These are phyloP conservation scores for Eriocheir sinensis DNA, from an alignment of 1,140 invertebrate genomes.

Conservation along the genomic window DNA sequence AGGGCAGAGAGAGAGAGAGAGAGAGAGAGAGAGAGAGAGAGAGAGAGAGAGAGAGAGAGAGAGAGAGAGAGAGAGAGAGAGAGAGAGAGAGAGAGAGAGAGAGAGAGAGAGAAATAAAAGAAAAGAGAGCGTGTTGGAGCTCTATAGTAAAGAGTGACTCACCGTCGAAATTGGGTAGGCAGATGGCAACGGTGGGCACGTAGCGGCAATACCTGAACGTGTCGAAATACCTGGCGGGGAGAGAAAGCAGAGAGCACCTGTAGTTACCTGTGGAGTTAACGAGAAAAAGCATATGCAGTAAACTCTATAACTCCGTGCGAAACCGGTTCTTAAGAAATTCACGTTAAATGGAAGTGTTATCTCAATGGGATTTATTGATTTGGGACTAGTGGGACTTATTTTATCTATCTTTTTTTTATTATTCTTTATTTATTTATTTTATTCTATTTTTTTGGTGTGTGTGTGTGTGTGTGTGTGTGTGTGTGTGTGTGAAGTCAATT, in stretches of 20 bases:
- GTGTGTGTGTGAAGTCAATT: not conserved
- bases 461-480: not conserved
- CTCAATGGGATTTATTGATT: too few species aligned
- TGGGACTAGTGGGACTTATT: too few species aligned
- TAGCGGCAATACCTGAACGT: constrained; percentile 88
- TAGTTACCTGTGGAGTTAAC: too few species aligned
- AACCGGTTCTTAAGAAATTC: too few species aligned
- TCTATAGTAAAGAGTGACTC: constrained; percentile 77
- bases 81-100: not conserved
- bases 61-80: not conserved
- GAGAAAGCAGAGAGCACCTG: not conserved
- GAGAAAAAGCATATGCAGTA: too few species aligned
- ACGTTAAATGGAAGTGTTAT: constrained; percentile 14
- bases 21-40: not conserved
- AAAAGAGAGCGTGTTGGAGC: too few species aligned
- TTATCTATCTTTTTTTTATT: too few species aligned
- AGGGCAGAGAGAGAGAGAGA: not conserved
- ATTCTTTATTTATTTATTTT: too few species aligned
- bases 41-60: not conserved
- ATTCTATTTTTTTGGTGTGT: too few species aligned
- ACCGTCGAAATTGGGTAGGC: constrained; percentile 88
- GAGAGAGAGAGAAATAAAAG: not conserved
- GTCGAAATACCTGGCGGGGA: constrained; percentile 85
- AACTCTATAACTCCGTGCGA: too few species aligned
- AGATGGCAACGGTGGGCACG: constrained; percentile 85